A percentile compares a stretch with the other conserved stretches of the same genome.
Conservation (phyloP, 2,113 vertebrate species). For the Phylloscopus trochiloides region DNA sequence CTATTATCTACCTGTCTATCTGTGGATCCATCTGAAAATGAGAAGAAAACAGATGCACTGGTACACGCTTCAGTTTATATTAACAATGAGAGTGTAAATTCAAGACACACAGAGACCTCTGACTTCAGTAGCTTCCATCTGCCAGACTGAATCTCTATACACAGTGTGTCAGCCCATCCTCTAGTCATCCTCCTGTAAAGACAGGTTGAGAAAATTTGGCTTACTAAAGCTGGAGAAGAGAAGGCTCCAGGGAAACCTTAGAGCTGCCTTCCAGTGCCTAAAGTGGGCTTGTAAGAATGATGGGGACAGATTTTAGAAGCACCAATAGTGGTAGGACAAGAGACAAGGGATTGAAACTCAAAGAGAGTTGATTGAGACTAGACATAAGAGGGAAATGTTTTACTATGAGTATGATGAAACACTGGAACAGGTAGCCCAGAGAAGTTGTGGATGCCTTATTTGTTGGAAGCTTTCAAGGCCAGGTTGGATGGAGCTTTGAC, state of each 20-base stretch:
- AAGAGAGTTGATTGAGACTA: too few relatives aligned
- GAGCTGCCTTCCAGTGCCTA: background rate
- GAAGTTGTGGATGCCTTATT: background rate
- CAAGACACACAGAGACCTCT: background rate
- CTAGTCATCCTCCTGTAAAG: background rate
- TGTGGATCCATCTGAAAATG: background rate
- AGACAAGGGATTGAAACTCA: background rate
- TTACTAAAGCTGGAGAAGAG: background rate
- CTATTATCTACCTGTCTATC: background rate
- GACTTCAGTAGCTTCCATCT: background rate
- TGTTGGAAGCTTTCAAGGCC: background rate
- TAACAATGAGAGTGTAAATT: background rate
- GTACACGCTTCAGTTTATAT: background rate
- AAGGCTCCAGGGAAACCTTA: background rate
- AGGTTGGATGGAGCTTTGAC: background rate
- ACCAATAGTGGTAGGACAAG: accelerated
- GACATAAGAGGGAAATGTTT: background rate
- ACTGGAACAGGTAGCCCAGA: background rate
- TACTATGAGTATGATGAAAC: background rate
- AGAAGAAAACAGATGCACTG: background rate
- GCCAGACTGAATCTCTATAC: background rate
- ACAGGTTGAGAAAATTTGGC: background rate
- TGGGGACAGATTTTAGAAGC: background rate
- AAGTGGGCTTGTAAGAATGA: background rate
- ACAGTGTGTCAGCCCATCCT: background rate